Conservation (phyloP, 1,140 invertebrate species). For the Nymphalis io region DNA sequence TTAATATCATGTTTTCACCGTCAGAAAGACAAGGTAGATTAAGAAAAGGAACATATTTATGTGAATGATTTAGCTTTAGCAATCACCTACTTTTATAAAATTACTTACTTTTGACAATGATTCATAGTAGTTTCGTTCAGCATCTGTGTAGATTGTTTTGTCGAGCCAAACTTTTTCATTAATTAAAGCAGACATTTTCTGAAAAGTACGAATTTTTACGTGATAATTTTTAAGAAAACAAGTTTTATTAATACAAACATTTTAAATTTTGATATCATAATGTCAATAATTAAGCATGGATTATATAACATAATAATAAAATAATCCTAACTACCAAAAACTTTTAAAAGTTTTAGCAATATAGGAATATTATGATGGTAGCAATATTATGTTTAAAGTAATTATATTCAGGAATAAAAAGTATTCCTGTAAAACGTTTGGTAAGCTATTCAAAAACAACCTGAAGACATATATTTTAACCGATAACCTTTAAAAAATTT, state of each 20-base stretch:
- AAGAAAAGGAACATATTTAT: no score
- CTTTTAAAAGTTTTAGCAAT: no score
- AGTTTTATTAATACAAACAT: no score
- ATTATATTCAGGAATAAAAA: not conserved
- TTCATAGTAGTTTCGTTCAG: constrained; percentile 83
- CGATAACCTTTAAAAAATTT: constrained; percentile 12
- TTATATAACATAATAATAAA: no score
- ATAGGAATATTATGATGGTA: no score
- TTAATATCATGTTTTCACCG: no score
- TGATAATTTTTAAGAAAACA: no score
- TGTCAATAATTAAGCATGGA: no score
- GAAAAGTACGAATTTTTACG: constrained; percentile 30
- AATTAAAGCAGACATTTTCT: constrained; percentile 69
- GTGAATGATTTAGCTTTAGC: no score
- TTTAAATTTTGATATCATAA: no score
- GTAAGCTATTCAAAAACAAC: not conserved
- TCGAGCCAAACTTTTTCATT: constrained; percentile 83
- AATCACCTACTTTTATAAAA: not conserved
- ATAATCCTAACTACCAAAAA: no score
- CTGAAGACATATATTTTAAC: not conserved
- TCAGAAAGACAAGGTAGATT: no score
- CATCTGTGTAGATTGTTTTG: constrained; percentile 83
- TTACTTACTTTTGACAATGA: constrained; percentile 79
- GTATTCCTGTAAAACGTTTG: not conserved
- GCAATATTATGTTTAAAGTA: not conserved